Percentiles rank a stretch among this genome's conserved stretches.
These are phyloP conservation scores for Drosophila kanapiae DNA, from an alignment of 1,140 invertebrate species.

Conservation along the genomic window DNA sequence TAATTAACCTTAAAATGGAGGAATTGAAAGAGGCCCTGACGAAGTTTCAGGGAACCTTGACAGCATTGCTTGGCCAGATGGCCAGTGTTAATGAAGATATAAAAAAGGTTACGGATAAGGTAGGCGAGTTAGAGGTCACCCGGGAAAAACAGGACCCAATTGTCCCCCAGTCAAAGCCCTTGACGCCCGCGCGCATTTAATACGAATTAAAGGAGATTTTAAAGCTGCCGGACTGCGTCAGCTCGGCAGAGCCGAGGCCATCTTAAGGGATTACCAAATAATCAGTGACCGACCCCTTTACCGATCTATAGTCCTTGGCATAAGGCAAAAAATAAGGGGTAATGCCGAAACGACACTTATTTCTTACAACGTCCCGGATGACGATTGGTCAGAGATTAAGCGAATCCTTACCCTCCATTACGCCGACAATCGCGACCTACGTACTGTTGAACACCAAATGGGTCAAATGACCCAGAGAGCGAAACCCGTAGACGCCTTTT, in stretches of 20 bases:
- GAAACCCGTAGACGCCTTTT: background rate
- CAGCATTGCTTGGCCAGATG: too few relatives aligned
- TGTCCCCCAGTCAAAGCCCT: background rate
- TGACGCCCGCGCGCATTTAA: background rate
- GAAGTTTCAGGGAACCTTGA: too few relatives aligned
- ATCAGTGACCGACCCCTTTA: background rate
- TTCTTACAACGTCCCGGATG: background rate
- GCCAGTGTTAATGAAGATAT: too few relatives aligned
- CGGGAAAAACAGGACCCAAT: too few relatives aligned
- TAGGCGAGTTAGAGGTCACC: too few relatives aligned
- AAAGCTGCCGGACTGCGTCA: background rate
- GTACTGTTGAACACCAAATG: background rate
- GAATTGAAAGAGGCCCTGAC: too few relatives aligned
- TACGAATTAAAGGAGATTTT: background rate
- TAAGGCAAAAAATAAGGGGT: too few relatives aligned
- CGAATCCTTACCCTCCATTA: too few relatives aligned
- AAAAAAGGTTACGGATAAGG: too few relatives aligned
- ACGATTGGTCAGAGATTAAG: background rate
- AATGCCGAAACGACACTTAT: background rate
- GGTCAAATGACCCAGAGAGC: background rate
- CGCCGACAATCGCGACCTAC: background rate
- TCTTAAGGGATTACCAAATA: background rate
- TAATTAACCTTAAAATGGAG: too few relatives aligned
- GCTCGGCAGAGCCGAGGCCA: background rate
- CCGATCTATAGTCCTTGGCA: too few relatives aligned